Base-by-base conservation (phyloP, 2,113 vertebrate species). In the Atractosteus spatula region DNA sequence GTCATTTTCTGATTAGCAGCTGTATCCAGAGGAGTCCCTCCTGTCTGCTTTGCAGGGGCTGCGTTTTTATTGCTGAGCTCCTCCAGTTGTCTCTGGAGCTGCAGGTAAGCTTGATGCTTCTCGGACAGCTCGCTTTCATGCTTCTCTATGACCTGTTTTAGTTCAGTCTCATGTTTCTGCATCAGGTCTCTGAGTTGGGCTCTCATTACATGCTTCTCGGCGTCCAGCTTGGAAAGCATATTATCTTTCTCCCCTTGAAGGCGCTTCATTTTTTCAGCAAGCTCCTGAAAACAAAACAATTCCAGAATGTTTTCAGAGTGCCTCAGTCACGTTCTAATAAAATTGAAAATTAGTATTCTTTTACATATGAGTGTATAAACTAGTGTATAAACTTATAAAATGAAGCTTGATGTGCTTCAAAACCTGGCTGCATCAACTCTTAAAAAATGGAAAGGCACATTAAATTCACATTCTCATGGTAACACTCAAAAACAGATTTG, bases 121-220 rank as follows among this genome's bases (percentile, higher is more conserved):
- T 92, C 90, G 1, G 87, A 86, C 72, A 93, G 68, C 82, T 93
- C 89, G 6, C 72, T 74, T 70, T 80, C 74, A 1, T 94, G 81
- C 73, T 85, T 86, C 73, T 87, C 83, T 0, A 55, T 43, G 56
- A 88, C 59, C 51, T 78, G 83, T 62, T 75, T 83, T 77, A 92
- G 80, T 87, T 96, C 94, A 3, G 80, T 81, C 77, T 92, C 89
- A 29, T 96, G 94, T 82, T 95, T 96, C 78, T 95, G 91, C 89
- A 95, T 92, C 84, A 96, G 91, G 82, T 96, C 94, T 14, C 82
- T 91, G 4, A 97, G 86, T 61, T 96, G 95, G 0, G 95, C 94
- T 77, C 93, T 92, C 94, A 96, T 94, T 77, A 97, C 93, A 2
- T 97, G 94, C 76, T 93, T 95, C 86, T 97, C 95, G 0, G 95